Base-by-base conservation (phyloP, 2,797 vertebrate species). In the Macropus fuliginosus region DNA sequence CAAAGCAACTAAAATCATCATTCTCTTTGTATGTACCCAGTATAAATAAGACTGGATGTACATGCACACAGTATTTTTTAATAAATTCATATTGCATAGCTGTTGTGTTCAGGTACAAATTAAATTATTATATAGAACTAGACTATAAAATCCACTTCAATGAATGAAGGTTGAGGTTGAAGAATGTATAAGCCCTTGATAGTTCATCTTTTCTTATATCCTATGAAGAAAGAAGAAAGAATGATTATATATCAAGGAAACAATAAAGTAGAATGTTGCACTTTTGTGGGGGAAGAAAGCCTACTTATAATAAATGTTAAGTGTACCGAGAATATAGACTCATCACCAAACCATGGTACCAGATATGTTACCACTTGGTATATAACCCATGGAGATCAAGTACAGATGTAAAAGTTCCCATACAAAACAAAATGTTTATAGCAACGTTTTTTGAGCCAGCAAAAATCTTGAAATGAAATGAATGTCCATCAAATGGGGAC, bases 141-240 rank as follows among this genome's bases (percentile, higher is more conserved):
- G 94, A 89, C 56, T 92, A 40, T 40, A n/a, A 94, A 66, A 92
- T 54, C 59, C 54, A 62, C 50, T 46, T 55, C 55, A 1, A 12
- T 18, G 5, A 95, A 10, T 89, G 91, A 90, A 56, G 18, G 16
- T 1, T 28, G 40, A 95, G 14, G 90, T 57, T 74, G 54, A 90
- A 81, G 27, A 89, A 89, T 74, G 50, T 66, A n/a, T 89, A 34
- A 34, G 40, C 13, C 31, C 16, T 52, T 12, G 56, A 59, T 46
- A 55, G 40, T 91, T 92, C 27, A 93, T 96, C 90, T 91, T 0
- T 4, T 46, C 54, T 97, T n/a, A 62, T 87, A 91, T 74, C 54
- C 95, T 93, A 95, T 91, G 59, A 95, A 94, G 55, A 94, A 96
- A 87, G 94, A 55, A 95, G 56, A 74, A n/a, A 74, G 21, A 81